Evolutionary conservation across 1,140 invertebrate species (phyloP).

Genomic region (Drosophila dunni): DNA sequence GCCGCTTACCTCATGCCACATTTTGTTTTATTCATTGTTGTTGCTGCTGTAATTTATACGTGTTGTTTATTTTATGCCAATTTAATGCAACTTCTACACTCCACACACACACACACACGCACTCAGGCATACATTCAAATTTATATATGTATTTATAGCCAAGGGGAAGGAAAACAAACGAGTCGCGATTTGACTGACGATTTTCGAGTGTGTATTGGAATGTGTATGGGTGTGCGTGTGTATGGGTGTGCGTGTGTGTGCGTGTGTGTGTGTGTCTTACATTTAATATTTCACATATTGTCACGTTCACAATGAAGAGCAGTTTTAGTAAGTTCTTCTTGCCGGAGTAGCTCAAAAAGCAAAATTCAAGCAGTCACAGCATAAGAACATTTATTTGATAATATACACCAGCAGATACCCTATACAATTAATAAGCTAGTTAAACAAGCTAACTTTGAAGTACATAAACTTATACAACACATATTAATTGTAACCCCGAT

Average conservation of each 20-base stretch:
- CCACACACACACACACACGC: constrained; percentile 15
- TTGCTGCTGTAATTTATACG: constrained; percentile 73
- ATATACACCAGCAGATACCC: not conserved
- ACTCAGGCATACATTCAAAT: constrained; percentile 1
- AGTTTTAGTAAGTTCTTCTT: constrained; percentile 9
- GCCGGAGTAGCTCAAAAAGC: not conserved
- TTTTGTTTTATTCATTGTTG: constrained; percentile 68
- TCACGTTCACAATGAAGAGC: constrained; percentile 42
- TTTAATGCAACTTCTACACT: constrained; percentile 71
- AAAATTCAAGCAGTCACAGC: not conserved
- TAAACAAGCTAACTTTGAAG: too few relatives aligned
- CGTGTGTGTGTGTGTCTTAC: constrained; percentile 2
- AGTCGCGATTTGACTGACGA: constrained; percentile 46
- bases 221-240: not conserved
- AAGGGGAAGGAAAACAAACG: constrained; percentile 38
- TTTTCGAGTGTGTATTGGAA: constrained; percentile 1
- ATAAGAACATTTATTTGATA: not conserved
- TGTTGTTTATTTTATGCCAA: constrained; percentile 81
- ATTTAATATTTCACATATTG: constrained; percentile 52
- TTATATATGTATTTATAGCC: constrained; percentile 5
- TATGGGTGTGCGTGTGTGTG: not conserved
- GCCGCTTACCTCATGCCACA: constrained; percentile 20
- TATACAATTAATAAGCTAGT: not conserved
- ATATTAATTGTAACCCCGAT: too few relatives aligned
- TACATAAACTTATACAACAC: too few relatives aligned